A percentile compares a stretch with the other conserved stretches of the same genome.
Conservation (phyloP, 2,797 vertebrate genomes). For the Catostomus latipinnis region DNA sequence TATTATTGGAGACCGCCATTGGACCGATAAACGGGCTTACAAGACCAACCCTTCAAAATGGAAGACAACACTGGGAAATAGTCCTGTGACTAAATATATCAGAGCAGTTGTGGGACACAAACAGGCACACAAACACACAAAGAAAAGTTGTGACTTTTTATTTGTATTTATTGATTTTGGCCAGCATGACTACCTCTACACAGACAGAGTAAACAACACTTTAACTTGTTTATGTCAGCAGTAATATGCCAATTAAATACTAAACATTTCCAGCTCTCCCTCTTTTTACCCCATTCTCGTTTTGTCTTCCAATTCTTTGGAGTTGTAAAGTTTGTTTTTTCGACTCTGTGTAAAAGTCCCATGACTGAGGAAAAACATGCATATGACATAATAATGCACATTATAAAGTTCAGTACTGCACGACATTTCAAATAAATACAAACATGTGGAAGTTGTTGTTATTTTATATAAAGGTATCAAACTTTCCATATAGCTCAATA, state of each 20-base stretch:
- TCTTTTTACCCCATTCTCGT: conserved; percentile 46
- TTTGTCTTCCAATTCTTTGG: conserved; percentile 54
- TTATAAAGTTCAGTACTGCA: conserved; percentile 95
- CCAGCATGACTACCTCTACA: conserved; percentile 91
- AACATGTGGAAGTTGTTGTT: conserved; percentile 86
- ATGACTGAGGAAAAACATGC: conserved; percentile 91
- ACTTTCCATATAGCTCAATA: conserved; percentile 93
- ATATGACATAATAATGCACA: conserved; percentile 93
- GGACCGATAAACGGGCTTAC: too few species aligned
- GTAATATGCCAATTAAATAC: conserved; percentile 71
- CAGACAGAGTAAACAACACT: conserved; percentile 82
- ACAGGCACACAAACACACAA: conserved; percentile 3
- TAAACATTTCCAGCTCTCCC: conserved; percentile 61
- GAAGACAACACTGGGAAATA: too few species aligned
- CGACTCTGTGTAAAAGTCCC: conserved; percentile 91
- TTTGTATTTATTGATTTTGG: conserved; percentile 92
- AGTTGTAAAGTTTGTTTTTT: conserved; percentile 78
- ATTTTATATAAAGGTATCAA: conserved; percentile 93
- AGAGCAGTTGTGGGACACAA: neutral
- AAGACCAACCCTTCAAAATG: too few species aligned
- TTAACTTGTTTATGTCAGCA: conserved; percentile 77
- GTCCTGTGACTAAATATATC: neutral
- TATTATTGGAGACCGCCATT: too few species aligned
- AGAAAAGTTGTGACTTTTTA: conserved; percentile 64
- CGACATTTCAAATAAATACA: conserved; percentile 99